These are phyloP conservation scores for Babyrousa celebensis DNA, from an alignment of 2,797 vertebrate species.

Conservation along the genomic window DNA sequence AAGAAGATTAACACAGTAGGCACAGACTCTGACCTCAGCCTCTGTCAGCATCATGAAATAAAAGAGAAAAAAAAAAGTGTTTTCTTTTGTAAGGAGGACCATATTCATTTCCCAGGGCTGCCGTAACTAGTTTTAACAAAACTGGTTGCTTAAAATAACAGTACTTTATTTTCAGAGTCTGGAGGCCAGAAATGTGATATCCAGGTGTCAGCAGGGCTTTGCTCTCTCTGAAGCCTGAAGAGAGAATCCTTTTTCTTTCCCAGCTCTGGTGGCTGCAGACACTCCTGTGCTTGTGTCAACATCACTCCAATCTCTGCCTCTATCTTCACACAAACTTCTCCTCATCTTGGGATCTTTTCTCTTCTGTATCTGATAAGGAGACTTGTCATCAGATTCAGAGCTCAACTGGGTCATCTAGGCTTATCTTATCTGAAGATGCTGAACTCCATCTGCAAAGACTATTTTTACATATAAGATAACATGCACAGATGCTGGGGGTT, in stretches of 20 bases:
- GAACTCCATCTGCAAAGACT: neutral
- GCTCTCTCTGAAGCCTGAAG: neutral
- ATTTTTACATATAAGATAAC: neutral
- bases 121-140: neutral
- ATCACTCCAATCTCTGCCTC: neutral
- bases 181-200: neutral
- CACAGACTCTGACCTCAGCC: neutral
- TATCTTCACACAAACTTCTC: neutral
- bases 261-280: neutral
- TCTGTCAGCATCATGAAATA: neutral
- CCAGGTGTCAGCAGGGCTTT: neutral
- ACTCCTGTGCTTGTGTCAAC: neutral
- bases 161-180: neutral
- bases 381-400: neutral
- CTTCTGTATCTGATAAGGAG: neutral
- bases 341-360: neutral
- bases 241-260: too few species aligned
- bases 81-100: neutral
- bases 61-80: neutral
- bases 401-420: too few species aligned
- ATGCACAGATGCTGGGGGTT: neutral
- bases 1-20: neutral
- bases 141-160: neutral
- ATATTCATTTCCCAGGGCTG: neutral
- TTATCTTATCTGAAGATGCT: neutral